A percentile compares a stretch with the other conserved stretches of the same genome.
These are phyloP conservation scores for Heliopora coerulea DNA, from an alignment of 92 coral and sea anemone genomes.

Conservation along the genomic window DNA sequence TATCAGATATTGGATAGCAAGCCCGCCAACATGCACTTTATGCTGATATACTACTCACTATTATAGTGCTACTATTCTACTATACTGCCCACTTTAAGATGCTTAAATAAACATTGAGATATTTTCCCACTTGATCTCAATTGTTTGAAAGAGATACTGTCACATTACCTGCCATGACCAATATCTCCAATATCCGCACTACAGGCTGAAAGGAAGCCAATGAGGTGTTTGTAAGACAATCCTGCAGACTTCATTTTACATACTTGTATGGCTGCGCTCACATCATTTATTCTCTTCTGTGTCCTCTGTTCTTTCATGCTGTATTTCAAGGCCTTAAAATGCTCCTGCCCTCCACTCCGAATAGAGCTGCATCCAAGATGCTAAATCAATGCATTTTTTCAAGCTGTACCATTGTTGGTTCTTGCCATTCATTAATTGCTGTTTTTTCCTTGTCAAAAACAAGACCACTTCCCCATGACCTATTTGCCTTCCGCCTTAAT, in stretches of 20 bases:
- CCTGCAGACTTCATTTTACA: slow-evolving; percentile 35
- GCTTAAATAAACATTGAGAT: no score
- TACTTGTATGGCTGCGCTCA: slow-evolving; percentile 12
- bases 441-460: slow-evolving; percentile 13
- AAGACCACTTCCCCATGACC: slow-evolving; percentile 9
- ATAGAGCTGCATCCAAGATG: slow-evolving; percentile 31
- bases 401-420: slow-evolving; percentile 41
- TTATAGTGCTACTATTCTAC: no score
- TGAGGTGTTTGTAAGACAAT: slow-evolving; percentile 9
- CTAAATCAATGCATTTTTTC: slow-evolving; percentile 26
- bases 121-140: no score
- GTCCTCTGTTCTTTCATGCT: not conserved
- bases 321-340: slow-evolving; percentile 16
- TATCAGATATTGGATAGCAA: no score
- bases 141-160: no score
- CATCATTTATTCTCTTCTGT: not conserved
- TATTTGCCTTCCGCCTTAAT: no score
- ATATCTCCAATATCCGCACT: slow-evolving; percentile 32
- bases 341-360: slow-evolving; percentile 30
- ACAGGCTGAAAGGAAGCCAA: slow-evolving; percentile 32
- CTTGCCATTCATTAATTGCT: slow-evolving; percentile 22
- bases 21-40: no score
- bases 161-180: slow-evolving; percentile 40
- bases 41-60: no score
- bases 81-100: no score